A percentile compares a stretch with the other conserved stretches of the same genome.
Evolutionary conservation across 2,888 invertebrate species (phyloP).

Genomic region (Apodemia zela): DNA sequence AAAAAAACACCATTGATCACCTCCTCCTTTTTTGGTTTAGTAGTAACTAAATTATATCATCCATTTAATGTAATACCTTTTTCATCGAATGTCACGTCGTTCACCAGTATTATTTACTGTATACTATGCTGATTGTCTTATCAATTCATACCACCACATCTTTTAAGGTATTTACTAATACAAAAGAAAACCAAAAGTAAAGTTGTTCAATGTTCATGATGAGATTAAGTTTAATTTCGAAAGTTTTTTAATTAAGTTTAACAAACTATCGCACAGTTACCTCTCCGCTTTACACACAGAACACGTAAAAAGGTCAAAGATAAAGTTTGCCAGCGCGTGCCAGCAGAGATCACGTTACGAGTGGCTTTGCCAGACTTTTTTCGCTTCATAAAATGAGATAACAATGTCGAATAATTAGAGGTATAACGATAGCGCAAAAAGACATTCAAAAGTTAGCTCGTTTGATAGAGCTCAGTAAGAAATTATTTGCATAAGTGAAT

Average conservation of each 20-base stretch:
- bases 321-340: slow-evolving; percentile 20
- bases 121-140: no score
- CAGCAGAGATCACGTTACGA: slow-evolving; percentile 2
- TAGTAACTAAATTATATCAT: no score
- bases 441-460: not conserved
- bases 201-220: not conserved
- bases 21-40: no score
- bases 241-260: slow-evolving; percentile 13
- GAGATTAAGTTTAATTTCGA: slow-evolving; percentile 12
- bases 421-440: not conserved
- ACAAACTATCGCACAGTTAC: slow-evolving; percentile 10
- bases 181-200: not conserved
- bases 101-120: no score
- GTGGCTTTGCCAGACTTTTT: slow-evolving; percentile 12
- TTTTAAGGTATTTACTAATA: not conserved
- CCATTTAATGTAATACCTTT: no score
- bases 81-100: no score
- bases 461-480: not conserved
- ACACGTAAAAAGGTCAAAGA: slow-evolving; percentile 22
- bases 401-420: slow-evolving; percentile 13
- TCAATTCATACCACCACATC: no score
- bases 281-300: slow-evolving; percentile 1
- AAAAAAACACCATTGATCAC: no score
- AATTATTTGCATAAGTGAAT: not conserved
- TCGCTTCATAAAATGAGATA: slow-evolving; percentile 11